Evolutionary conservation across 2,797 vertebrate genomes (phyloP).

Genomic region (Decapterus maruadsi): DNA sequence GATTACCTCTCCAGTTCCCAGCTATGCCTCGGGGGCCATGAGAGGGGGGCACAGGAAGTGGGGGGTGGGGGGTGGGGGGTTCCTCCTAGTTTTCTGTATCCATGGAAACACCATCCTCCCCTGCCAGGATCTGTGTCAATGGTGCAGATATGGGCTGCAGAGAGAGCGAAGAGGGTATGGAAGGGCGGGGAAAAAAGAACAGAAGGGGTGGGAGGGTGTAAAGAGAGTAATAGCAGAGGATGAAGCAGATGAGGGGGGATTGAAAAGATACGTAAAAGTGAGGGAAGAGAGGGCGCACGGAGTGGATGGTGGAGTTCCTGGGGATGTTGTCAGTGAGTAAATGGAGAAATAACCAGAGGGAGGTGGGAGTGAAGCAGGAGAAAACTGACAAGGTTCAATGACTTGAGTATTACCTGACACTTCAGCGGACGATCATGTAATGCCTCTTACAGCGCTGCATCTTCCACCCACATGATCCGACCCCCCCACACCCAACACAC

Average conservation of each 20-base stretch:
- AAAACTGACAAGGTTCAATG: slow-evolving; percentile 10
- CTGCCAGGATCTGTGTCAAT: slow-evolving; percentile 70
- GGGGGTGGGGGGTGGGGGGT: slow-evolving; percentile 15
- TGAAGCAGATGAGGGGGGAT: background rate
- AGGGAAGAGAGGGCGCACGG: background rate
- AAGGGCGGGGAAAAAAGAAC: slow-evolving; percentile 6
- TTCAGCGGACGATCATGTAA: slow-evolving; percentile 9
- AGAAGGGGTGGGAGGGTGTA: background rate
- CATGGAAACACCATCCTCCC: slow-evolving; percentile 76
- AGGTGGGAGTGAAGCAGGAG: background rate
- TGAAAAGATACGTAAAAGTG: slow-evolving; percentile 4
- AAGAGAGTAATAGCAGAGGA: slow-evolving; percentile 11
- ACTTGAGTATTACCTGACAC: slow-evolving; percentile 5
- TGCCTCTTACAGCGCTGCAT: background rate
- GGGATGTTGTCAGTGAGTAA: slow-evolving; percentile 5
- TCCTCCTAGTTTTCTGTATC: slow-evolving; percentile 71
- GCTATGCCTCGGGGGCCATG: slow-evolving; percentile 51
- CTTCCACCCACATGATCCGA: background rate
- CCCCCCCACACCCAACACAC: slow-evolving; percentile 7
- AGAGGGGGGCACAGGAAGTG: slow-evolving; percentile 44
- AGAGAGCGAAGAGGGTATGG: slow-evolving; percentile 22
- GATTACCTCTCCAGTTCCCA: slow-evolving; percentile 64
- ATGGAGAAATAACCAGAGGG: slow-evolving; percentile 16
- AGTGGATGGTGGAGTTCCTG: background rate
- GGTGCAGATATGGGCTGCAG: slow-evolving; percentile 43